Conservation (phyloP, 2,888 invertebrate genomes). For the Trachelus troglodyta region DNA sequence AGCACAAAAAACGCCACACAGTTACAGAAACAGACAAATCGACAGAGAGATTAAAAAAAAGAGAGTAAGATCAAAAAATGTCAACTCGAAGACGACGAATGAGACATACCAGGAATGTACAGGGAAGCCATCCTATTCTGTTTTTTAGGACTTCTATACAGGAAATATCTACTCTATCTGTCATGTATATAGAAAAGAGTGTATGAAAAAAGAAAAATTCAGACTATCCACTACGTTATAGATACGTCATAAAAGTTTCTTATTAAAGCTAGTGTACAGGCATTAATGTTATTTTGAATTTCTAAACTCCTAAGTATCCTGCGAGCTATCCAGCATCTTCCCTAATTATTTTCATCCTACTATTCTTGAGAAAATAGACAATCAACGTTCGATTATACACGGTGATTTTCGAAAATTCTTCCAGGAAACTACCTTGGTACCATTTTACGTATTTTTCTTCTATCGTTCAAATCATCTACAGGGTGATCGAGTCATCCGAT, state of each 20-base stretch:
- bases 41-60: conserved; percentile 32
- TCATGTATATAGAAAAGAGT: background rate
- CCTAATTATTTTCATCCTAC: background rate
- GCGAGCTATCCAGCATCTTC: no score
- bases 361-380: background rate
- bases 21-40: conserved; percentile 60
- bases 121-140: background rate
- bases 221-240: background rate
- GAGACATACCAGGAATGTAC: background rate
- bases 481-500: background rate
- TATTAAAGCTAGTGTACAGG: background rate
- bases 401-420: background rate
- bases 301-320: no score
- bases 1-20: conserved; percentile 63
- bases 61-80: conserved; percentile 13
- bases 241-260: background rate
- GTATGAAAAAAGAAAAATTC: background rate
- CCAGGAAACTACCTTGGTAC: background rate
- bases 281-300: background rate
- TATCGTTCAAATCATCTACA: background rate
- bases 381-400: background rate
- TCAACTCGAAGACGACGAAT: background rate
- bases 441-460: background rate
- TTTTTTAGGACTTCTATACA: background rate
- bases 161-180: background rate